Conservation (phyloP, 1,140 invertebrate species). For the Drosophila biarmipes region DNA sequence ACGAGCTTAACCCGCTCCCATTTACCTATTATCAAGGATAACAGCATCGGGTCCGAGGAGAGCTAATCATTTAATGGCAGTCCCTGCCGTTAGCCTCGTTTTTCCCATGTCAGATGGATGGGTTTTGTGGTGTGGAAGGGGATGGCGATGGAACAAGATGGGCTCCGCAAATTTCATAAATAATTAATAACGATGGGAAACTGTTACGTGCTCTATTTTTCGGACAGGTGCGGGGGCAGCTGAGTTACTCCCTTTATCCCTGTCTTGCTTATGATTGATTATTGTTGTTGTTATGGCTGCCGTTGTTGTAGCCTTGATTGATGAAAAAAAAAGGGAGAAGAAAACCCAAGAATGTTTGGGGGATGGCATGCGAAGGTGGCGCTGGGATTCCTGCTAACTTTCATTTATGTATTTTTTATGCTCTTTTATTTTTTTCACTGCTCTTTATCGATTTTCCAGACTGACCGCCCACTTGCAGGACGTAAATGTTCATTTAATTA, state of each 20-base stretch:
- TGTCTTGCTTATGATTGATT: conserved; percentile 66
- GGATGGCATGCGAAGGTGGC: not conserved
- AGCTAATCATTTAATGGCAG: conserved; percentile 73
- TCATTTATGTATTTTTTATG: conserved; percentile 27
- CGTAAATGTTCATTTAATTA: conserved; percentile 68
- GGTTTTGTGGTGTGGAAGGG: not conserved
- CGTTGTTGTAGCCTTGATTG: conserved; percentile 54
- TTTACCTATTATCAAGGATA: conserved; percentile 16
- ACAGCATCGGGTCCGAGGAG: conserved; percentile 11
- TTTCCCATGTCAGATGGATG: not conserved
- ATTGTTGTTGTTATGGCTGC: conserved; percentile 26
- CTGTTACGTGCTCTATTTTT: conserved; percentile 46
- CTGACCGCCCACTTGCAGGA: not conserved
- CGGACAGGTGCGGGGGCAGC: conserved; percentile 31
- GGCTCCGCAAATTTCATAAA: conserved; percentile 48
- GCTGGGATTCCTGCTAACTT: not conserved
- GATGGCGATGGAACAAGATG: not conserved
- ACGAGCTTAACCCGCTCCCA: conserved; percentile 37
- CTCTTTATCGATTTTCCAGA: conserved; percentile 52
- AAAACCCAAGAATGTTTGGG: conserved; percentile 12
- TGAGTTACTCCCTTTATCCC: not conserved
- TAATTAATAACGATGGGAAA: conserved; percentile 77
- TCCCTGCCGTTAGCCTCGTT: conserved; percentile 17
- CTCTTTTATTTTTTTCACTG: conserved; percentile 3
- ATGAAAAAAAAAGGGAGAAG: conserved; percentile 52